Evolutionary conservation across 2,113 vertebrate genomes (phyloP), one percentile per base, ranked within the genome.

Genomic region (Carassius carassius): DNA sequence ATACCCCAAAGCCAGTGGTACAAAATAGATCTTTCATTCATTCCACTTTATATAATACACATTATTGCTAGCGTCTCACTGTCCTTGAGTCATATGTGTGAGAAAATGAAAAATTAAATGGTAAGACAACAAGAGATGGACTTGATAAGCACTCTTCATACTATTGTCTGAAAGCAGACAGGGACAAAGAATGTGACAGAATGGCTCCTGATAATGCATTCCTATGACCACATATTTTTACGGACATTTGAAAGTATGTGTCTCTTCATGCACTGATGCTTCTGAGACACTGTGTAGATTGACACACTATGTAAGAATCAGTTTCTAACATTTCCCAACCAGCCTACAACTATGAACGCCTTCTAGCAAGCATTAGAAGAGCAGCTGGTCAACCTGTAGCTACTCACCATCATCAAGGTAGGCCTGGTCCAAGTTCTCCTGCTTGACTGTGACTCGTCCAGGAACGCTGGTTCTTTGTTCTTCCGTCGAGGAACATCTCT

Each of bases 341-440:
- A 73, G 41, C 14, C 47, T 47, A 3, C n/a, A 41, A 12, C 11
- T 70, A 70, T 0, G 9, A 41, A 41, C 5, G 67, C 10, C 32
- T 69, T 6, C 16, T 54, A 54, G 51, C 16, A 37, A 69, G 16
- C 9, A 41, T 21, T 2, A n/a, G 35, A 72, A 41, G 4, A 41
- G 17, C 32, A 10, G 17, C 2, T 67, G 32, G 3, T 70, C 67
- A 37, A 70, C 35, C 17, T 32, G 74, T 29, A 35, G 49, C 4
- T 19, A 62, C 95, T 94, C 92, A 99, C 98, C 98, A 9, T 99
- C 98, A 81, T 99, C 98, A 95, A 99, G 92, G 90, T 99, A 99
- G 17, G 96, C 96, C 94, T 99, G 98, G 93, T 99, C 98, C 93
- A 99, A 88, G 88, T 99, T 99, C 89, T 99, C 98, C 93, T 98